Evolutionary conservation across 2,888 invertebrate species (phyloP).

Genomic region (Phaedon cochleariae): DNA sequence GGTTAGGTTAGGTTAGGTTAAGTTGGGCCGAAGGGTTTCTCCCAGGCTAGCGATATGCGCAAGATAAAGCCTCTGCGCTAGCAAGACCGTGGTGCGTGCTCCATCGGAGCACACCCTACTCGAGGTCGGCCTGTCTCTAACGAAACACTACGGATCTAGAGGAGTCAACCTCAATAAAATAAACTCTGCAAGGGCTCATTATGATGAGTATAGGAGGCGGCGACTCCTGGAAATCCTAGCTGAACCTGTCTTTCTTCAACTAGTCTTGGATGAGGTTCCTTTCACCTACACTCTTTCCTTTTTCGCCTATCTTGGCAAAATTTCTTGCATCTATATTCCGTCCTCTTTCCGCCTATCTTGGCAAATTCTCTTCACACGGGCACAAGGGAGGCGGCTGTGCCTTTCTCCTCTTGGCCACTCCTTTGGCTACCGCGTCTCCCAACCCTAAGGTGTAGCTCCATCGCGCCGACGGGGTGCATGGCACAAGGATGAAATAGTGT

Average conservation of each 20-base stretch:
- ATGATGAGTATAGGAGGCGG: not conserved
- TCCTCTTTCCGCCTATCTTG: too few species aligned
- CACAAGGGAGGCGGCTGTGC: too few species aligned
- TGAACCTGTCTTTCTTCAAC: not conserved
- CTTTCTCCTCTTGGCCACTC: too few species aligned
- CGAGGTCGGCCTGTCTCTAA: conserved; percentile 10
- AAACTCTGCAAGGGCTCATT: too few species aligned
- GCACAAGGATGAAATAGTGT: too few species aligned
- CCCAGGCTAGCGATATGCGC: conserved; percentile 5
- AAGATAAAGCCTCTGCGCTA: not conserved
- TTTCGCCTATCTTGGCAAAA: not conserved
- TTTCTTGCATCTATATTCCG: too few species aligned
- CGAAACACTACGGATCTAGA: conserved; percentile 6
- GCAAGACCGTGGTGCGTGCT: conserved; percentile 16
- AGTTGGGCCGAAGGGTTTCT: not conserved
- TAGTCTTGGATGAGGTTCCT: not conserved
- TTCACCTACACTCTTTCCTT: not conserved
- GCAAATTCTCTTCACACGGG: too few species aligned
- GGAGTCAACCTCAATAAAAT: not conserved
- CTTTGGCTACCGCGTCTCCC: too few species aligned
- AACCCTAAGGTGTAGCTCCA: too few species aligned
- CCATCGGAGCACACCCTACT: too few species aligned
- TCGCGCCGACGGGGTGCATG: too few species aligned
- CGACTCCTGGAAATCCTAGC: not conserved
- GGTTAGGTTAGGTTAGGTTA: not conserved